Conservation (phyloP, 2,888 invertebrate genomes). For the Chymomyza procnemis region DNA sequence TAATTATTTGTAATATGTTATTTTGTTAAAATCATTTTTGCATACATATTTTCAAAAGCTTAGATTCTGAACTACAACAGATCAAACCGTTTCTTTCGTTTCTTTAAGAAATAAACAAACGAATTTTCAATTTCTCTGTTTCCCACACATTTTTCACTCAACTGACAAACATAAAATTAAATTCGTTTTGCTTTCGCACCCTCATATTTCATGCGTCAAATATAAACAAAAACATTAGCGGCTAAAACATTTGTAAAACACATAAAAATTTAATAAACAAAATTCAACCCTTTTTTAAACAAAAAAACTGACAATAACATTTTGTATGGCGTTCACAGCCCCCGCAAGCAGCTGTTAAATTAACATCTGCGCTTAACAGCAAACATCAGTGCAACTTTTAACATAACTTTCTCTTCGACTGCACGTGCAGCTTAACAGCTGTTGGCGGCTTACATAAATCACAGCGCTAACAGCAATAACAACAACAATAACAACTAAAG, state of each 20-base stretch:
- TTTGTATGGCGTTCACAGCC: slow-evolving; percentile 15
- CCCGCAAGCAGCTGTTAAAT: slow-evolving; percentile 15
- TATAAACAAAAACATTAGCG: not conserved
- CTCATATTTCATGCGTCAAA: not conserved
- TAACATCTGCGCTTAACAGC: slow-evolving; percentile 19
- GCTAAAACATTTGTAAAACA: not conserved
- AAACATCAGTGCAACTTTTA: not conserved
- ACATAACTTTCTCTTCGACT: slow-evolving; percentile 2
- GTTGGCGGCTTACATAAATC: slow-evolving; percentile 22
- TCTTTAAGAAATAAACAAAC: not conserved
- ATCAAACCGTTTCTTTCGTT: not conserved
- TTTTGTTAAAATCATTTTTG: too few species aligned
- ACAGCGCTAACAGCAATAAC: slow-evolving; percentile 16
- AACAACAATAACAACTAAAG: slow-evolving; percentile 12
- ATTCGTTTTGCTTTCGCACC: slow-evolving; percentile 5
- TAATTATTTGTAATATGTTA: too few species aligned
- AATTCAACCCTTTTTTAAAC: slow-evolving; percentile 1
- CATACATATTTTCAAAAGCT: too few species aligned
- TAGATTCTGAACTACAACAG: too few species aligned
- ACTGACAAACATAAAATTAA: slow-evolving; percentile 27
- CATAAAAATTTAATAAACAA: slow-evolving; percentile 22
- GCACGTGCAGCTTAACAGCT: slow-evolving; percentile 25
- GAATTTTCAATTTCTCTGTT: not conserved
- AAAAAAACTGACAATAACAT: not conserved
- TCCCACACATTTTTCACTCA: slow-evolving; percentile 17